These are phyloP conservation scores for Hassar affinis DNA, from an alignment of 2,113 vertebrate genomes.

Conservation along the genomic window DNA sequence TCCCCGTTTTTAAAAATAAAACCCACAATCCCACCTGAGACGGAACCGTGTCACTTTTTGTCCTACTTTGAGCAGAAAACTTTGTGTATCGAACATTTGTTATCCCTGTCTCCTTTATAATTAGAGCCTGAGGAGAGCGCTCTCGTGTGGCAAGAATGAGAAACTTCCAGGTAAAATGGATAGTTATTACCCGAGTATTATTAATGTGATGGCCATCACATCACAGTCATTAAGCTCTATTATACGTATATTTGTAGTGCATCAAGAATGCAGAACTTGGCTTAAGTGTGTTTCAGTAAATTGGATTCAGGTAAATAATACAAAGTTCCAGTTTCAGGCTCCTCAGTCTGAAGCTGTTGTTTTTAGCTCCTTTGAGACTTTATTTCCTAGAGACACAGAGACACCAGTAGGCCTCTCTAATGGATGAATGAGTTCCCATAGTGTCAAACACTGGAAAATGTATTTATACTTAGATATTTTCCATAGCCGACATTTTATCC, in stretches of 20 bases:
- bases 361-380: not conserved
- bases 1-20: conserved; percentile 75
- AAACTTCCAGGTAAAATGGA: conserved; percentile 45
- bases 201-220: not conserved
- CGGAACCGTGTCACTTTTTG: conserved; percentile 73
- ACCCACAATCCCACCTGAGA: conserved; percentile 73
- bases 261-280: not conserved
- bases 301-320: not conserved
- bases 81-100: conserved; percentile 61
- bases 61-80: conserved; percentile 71
- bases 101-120: conserved; percentile 60
- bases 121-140: conserved; percentile 55
- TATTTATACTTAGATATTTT: not conserved
- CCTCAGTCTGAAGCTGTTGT: not conserved
- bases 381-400: conserved; percentile 16
- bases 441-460: not conserved
- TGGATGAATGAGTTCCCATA: not conserved
- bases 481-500: not conserved
- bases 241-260: not conserved
- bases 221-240: not conserved
- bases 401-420: conserved; percentile 35
- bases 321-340: not conserved
- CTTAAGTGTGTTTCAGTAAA: not conserved
- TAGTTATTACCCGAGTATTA: not conserved
- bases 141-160: conserved; percentile 35